Base-by-base conservation (phyloP, 2,797 vertebrate species). In the Ceryle rudis region DNA sequence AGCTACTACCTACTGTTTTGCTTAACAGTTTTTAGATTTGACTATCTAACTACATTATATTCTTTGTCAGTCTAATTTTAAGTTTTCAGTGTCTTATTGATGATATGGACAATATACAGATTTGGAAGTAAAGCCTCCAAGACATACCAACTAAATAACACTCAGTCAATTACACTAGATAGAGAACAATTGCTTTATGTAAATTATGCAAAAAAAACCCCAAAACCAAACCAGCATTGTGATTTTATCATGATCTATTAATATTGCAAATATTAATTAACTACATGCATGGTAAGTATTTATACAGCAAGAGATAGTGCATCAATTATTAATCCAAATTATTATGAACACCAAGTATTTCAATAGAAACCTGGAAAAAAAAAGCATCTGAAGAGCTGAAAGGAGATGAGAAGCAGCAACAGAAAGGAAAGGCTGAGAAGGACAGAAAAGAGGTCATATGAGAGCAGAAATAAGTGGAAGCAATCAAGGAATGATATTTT, bases 391-490 rank as follows among this genome's bases (percentile, higher is more conserved):
- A 52, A 72, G 39, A 74, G 29, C 33, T 64, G 28, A 85, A 78
- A 71, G 11, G 6, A 51, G 26, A 11, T 25, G 41, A 82, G 21
- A 62, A 52, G 28, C n/a, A 86, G 37, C 8, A 73, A 33, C 21
- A 80, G 58, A 39, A 86, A 69, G 22, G 20, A 65, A 87, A 16
- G 14, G 37, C 16, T 46, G 11, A 16, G 19, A 71, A 42, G 71
- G 28, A 73, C 26, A 80, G 51, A 77, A 86, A 81, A 90, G 22
- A 79, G 70, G 66, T 70, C 46, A 44, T 3, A 20, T 10, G 37
- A 74, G 52, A 89, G n/a, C 37, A 87, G 84, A 92, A 82, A 46
- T 70, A 89, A 78, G 46, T 77, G 52, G 77, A 93, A 92, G 39
- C 21, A 95, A 81, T 79, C 28, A 89, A 74, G 31, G 33, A 67